These are phyloP conservation scores for Gadus chalcogrammus DNA, from an alignment of 2,113 vertebrate genomes.

Conservation along the genomic window DNA sequence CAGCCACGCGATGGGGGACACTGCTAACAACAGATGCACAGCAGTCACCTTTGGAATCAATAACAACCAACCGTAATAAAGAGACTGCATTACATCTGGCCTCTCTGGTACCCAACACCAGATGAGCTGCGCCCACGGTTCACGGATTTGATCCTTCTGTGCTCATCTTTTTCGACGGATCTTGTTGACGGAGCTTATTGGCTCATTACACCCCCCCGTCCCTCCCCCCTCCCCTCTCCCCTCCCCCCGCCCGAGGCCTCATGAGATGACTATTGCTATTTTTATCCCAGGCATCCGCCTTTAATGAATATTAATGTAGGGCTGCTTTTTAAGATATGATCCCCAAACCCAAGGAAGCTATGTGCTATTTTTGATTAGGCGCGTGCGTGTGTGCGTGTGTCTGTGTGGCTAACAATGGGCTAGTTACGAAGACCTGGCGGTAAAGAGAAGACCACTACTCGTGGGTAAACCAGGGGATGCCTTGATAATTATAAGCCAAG, in stretches of 20 bases:
- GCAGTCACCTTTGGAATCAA: no score
- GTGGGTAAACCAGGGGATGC: no score
- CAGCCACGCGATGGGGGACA: no score
- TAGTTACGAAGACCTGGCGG: no score
- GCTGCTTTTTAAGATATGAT: constrained; percentile 19
- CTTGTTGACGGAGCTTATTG: background rate
- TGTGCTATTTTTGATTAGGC: constrained; percentile 1
- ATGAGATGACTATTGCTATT: constrained; percentile 36
- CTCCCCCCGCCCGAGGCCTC: background rate
- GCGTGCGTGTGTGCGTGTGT: constrained; percentile 3
- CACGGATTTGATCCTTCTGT: background rate
- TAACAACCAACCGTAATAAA: no score
- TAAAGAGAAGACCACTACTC: no score
- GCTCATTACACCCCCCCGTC: background rate
- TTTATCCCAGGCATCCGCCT: constrained; percentile 30
- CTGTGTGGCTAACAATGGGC: background rate
- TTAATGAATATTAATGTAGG: constrained; percentile 20
- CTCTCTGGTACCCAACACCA: background rate
- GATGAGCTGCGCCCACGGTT: background rate
- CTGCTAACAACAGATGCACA: no score
- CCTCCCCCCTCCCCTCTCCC: no score
- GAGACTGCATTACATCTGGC: background rate
- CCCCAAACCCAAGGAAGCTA: background rate
- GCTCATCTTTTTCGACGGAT: background rate
- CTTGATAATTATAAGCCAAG: no score